Conservation (phyloP, 2,888 invertebrate species). For the Mimumesa dahlbomi region DNA sequence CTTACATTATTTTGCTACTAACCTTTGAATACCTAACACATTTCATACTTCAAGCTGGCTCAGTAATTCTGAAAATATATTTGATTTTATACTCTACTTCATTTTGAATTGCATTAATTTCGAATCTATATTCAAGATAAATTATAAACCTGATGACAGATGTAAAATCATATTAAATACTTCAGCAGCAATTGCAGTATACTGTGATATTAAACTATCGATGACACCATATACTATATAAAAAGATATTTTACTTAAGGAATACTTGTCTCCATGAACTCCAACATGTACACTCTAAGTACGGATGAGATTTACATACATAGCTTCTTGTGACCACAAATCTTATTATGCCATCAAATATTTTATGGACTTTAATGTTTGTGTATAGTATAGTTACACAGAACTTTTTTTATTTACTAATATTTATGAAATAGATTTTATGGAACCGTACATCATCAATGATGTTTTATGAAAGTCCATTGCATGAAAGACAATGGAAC, state of each 20-base stretch:
- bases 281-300: constrained; percentile 27
- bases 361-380: no score
- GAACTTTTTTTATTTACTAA: no score
- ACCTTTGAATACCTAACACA: constrained; percentile 49
- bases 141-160: no score
- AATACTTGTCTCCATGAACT: neutral
- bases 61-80: constrained; percentile 54
- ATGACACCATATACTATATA: no score
- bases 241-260: neutral
- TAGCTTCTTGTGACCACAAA: constrained; percentile 10
- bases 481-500: constrained; percentile 24
- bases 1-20: constrained; percentile 42
- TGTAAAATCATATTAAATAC: no score
- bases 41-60: constrained; percentile 50
- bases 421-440: no score
- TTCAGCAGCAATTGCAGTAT: no score
- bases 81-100: constrained; percentile 33
- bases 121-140: no score
- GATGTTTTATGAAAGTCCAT: neutral
- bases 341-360: neutral
- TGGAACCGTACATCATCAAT: no score
- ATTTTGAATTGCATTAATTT: no score
- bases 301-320: constrained; percentile 41
- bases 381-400: no score
- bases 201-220: no score